Percentiles rank a stretch among this genome's conserved stretches.
These are phyloP conservation scores for Mus minutoides DNA, from an alignment of 2,797 vertebrate genomes.

Conservation along the genomic window DNA sequence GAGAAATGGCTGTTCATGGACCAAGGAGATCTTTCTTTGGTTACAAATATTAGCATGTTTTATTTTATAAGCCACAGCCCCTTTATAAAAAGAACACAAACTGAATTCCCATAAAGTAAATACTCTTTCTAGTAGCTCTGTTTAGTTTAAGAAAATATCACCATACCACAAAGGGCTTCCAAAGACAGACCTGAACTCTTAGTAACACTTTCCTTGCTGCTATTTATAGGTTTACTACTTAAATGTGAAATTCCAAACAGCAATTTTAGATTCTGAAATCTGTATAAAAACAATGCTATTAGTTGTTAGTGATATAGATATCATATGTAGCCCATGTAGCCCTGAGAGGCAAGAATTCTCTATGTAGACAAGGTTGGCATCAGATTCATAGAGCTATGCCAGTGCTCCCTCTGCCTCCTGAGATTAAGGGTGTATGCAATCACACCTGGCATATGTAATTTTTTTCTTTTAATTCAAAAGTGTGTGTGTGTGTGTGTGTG, in stretches of 20 bases:
- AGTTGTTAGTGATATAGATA: background rate
- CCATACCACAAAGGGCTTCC: background rate
- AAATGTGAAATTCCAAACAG: background rate
- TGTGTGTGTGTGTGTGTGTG: background rate
- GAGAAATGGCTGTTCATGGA: background rate
- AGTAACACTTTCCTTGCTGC: background rate
- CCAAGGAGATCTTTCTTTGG: background rate
- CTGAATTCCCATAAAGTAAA: background rate
- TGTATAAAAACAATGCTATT: background rate
- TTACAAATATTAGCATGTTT: slow-evolving; percentile 31
- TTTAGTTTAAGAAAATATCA: slow-evolving; percentile 16
- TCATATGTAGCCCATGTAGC: background rate
- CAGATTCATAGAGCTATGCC: background rate
- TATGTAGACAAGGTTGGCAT: background rate
- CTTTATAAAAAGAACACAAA: background rate
- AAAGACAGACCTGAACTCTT: background rate
- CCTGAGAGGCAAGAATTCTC: background rate
- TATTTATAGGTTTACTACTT: slow-evolving; percentile 14
- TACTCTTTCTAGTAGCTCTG: background rate
- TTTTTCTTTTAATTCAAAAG: slow-evolving; percentile 29
- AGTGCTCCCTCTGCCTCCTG: background rate
- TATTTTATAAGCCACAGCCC: background rate
- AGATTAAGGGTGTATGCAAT: background rate
- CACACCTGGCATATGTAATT: background rate
- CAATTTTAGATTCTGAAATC: background rate